These are phyloP conservation scores for Aricia agestis DNA, from an alignment of 1,140 invertebrate genomes.

Conservation along the genomic window DNA sequence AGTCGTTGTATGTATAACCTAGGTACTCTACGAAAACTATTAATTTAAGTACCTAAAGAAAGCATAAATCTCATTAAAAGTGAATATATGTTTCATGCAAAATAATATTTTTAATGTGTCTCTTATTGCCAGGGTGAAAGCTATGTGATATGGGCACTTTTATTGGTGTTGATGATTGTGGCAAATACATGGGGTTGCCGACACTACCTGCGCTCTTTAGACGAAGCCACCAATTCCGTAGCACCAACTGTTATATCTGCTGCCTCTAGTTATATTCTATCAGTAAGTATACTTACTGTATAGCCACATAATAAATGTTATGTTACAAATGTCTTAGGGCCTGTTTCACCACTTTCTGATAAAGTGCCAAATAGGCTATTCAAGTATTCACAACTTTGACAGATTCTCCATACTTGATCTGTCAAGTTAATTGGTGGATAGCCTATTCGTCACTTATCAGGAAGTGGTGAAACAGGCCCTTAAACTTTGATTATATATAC, in stretches of 20 bases:
- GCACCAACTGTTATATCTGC: conserved; percentile 78
- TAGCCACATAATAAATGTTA: not conserved
- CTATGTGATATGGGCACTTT: conserved; percentile 47
- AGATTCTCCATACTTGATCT: not conserved
- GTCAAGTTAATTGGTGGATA: too few relatives aligned
- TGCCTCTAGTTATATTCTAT: conserved; percentile 79
- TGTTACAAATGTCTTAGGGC: too few relatives aligned
- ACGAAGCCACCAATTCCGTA: conserved; percentile 76
- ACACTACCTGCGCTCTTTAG: conserved; percentile 78
- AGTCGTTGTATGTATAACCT: conserved; percentile 47
- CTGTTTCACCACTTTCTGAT: too few relatives aligned
- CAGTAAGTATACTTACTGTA: conserved; percentile 70
- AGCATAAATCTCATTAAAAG: too few relatives aligned
- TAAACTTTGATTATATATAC: too few relatives aligned
- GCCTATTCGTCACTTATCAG: too few relatives aligned
- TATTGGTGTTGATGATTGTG: conserved; percentile 76
- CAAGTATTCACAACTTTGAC: too few relatives aligned
- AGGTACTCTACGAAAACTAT: not conserved
- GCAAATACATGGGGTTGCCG: conserved; percentile 78
- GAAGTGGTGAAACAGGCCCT: too few relatives aligned
- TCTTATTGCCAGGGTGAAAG: conserved; percentile 49
- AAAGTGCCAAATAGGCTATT: too few relatives aligned
- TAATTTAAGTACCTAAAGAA: not conserved
- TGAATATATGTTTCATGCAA: not conserved
- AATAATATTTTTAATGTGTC: not conserved